phyloP scores from a whole-genome alignment of 2,888 invertebrate species.

The Cephalotes varians region DNA sequence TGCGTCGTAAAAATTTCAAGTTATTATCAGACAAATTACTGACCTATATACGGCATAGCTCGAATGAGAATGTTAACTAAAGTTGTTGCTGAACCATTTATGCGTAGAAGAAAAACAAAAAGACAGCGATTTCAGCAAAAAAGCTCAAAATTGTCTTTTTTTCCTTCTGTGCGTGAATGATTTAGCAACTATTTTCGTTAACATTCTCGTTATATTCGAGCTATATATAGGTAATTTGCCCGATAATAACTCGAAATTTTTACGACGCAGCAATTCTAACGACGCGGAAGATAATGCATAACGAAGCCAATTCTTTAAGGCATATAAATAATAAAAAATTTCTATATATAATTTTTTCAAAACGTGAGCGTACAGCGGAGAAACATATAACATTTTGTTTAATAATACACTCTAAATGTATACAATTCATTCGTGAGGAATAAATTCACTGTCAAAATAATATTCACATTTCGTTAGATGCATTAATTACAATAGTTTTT shows the following conservation, averaged over 20 bases:
- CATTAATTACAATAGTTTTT: background rate
- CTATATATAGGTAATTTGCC: constrained; percentile 34
- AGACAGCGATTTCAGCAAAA: background rate
- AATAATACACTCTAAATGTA: no score
- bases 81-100: background rate
- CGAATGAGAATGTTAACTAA: constrained; percentile 4
- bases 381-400: no score
- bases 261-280: constrained; percentile 42
- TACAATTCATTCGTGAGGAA: no score
- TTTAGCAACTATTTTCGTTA: background rate
- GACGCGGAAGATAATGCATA: constrained; percentile 10
- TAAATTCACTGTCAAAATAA: background rate
- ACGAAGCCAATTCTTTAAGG: background rate
- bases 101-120: background rate
- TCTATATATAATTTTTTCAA: background rate
- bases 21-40: constrained; percentile 37
- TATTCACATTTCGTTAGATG: background rate
- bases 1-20: constrained; percentile 28
- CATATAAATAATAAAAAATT: background rate
- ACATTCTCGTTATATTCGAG: background rate
- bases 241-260: constrained; percentile 19
- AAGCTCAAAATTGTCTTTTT: background rate
- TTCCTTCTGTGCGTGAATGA: background rate
- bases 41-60: constrained; percentile 2
- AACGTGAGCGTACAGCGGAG: background rate